Percentiles rank a stretch among this genome's conserved stretches.
phyloP scores from a whole-genome alignment of 2,113 vertebrate genomes.

The Megatriorchis doriae region DNA sequence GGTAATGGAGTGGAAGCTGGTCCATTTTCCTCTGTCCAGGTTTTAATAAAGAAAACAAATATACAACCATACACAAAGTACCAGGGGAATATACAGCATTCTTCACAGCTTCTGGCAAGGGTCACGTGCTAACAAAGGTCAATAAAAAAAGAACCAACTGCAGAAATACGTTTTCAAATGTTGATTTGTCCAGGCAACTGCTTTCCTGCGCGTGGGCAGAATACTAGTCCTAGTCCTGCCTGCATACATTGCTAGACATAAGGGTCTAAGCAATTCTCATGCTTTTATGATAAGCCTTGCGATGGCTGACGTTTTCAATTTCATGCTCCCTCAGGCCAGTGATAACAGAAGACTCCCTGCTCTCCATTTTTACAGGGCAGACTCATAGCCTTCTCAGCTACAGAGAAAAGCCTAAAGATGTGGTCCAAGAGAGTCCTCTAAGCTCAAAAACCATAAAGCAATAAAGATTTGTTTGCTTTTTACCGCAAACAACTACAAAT shows the following conservation, averaged over 20 bases:
- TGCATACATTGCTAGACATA: neutral
- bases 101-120: neutral
- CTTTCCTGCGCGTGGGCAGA: neutral
- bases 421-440: neutral
- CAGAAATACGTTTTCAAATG: neutral
- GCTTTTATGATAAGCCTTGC: neutral
- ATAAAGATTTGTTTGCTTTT: neutral
- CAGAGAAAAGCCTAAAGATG: neutral
- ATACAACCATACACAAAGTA: neutral
- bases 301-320: neutral
- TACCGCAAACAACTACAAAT: neutral
- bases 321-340: neutral
- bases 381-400: neutral
- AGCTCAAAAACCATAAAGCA: neutral
- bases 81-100: neutral
- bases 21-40: neutral
- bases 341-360: neutral
- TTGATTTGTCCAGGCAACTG: neutral
- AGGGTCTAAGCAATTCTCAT: neutral
- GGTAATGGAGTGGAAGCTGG: neutral
- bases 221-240: neutral
- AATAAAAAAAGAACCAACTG: neutral
- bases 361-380: neutral
- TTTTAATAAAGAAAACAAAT: conserved; percentile 51
- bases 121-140: neutral